Percentiles rank a stretch among this genome's conserved stretches.
Evolutionary conservation across 2,797 vertebrate species (phyloP).

Genomic region (Falco rusticolus): DNA sequence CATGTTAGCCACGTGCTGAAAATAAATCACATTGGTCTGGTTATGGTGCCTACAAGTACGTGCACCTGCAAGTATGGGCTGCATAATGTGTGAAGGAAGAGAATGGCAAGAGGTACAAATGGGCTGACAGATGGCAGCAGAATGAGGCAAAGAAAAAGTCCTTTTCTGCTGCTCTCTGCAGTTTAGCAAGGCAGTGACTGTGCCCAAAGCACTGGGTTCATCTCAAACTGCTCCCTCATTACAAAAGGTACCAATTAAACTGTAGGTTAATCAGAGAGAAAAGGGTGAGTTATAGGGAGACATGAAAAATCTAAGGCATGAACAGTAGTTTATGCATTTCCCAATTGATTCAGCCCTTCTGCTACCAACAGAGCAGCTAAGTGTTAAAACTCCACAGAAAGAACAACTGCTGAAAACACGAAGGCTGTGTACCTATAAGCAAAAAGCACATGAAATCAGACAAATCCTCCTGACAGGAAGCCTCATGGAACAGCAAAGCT

Average conservation of each 20-base stretch:
- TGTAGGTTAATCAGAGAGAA: background rate
- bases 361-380: background rate
- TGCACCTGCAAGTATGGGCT: rapidly evolving
- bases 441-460: background rate
- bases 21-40: background rate
- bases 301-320: background rate
- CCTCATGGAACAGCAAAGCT: background rate
- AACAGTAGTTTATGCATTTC: background rate
- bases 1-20: constrained; percentile 97
- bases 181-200: background rate
- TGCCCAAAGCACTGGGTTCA: background rate
- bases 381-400: background rate
- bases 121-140: background rate
- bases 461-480: background rate
- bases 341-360: background rate
- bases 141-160: background rate
- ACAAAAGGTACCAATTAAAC: background rate
- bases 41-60: background rate
- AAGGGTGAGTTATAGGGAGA: background rate
- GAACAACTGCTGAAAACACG: background rate
- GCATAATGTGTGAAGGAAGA: background rate
- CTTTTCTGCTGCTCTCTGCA: background rate
- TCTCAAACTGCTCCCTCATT: background rate
- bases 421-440: background rate
- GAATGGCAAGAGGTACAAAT: background rate